phyloP scores from a whole-genome alignment of 2,888 invertebrate species.

The Unio delphinus region DNA sequence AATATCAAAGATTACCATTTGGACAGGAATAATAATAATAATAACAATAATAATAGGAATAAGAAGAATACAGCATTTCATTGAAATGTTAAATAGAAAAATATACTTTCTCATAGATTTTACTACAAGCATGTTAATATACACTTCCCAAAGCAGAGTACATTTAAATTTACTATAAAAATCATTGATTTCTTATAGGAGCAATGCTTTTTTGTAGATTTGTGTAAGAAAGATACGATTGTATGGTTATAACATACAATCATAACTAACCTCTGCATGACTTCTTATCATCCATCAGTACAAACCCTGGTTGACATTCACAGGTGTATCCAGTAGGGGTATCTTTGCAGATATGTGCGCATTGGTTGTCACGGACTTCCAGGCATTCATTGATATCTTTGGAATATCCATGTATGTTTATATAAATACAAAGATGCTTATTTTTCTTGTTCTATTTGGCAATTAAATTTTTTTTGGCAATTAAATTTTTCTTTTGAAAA shows the following conservation, averaged over 20 bases:
- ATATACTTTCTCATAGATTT: background rate
- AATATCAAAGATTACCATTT: background rate
- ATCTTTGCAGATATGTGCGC: constrained; percentile 96
- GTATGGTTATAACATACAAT: background rate
- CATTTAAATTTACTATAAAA: too few relatives aligned
- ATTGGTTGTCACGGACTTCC: constrained; percentile 90
- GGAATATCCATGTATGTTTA: constrained; percentile 12
- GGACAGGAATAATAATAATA: background rate
- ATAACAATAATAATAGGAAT: background rate
- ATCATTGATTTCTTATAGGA: too few relatives aligned
- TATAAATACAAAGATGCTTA: too few relatives aligned
- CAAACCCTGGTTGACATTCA: constrained; percentile 94
- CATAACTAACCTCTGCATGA: constrained; percentile 68
- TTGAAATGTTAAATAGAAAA: background rate
- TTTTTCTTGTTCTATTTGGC: too few relatives aligned
- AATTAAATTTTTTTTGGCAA: too few relatives aligned
- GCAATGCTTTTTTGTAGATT: too few relatives aligned
- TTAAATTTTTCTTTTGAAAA: too few relatives aligned
- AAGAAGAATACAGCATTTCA: too few relatives aligned
- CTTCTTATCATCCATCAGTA: constrained; percentile 88
- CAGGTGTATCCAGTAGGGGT: constrained; percentile 95
- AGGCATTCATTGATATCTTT: constrained; percentile 94
- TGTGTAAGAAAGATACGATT: background rate
- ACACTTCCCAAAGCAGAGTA: too few relatives aligned
- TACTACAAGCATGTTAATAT: too few relatives aligned